Evolutionary conservation across 1,140 invertebrate species (phyloP), one percentile per base, ranked within the genome.

Genomic region (Pteromalus puparum): DNA sequence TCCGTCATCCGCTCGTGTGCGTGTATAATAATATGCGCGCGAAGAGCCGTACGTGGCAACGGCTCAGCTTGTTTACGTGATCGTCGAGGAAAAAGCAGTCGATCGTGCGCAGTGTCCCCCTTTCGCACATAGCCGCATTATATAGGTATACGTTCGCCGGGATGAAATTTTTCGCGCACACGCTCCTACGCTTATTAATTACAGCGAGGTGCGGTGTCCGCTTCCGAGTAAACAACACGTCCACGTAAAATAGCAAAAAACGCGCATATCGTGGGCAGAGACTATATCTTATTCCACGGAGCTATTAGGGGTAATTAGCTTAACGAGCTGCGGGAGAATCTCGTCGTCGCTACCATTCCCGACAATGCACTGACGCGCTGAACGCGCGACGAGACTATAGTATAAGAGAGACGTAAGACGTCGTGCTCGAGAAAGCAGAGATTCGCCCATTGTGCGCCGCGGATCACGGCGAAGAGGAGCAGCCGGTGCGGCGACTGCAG

Each of bases 221-320:
- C 48, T 18, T 53, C 48, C 48, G 18, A 18, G 48, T 53, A 53
- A 12, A 53, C 18, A 53, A 53, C 48, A 53, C 48, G 48, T 15
- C 48, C 13, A 53, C 18, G 12, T 53, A 61, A 61, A 61, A 28
- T 28, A n/a, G 26, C 9, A 6, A 70, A 38, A 26, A 78, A 67
- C n/a, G 26, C 2, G 12, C 74, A n/a, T n/a, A n/a, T 21, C 12
- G 38, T 10, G 30, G 18, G 30, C 15, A 26, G 24, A 0, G 30
- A 68, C 12, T 61, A 42, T 26, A 28, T 42, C n/a, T n/a, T n/a
- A n/a, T 80, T 73, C 42, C 15, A 15, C 30, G 34, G 68, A n/a
- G n/a, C n/a, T n/a, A n/a, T n/a, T n/a, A n/a, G n/a, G 28, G n/a
- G 34, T 82, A 82, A 82, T 82, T 82, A 76, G 81, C 73, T 82